Base-by-base conservation (phyloP, 2,888 invertebrate species). In the Morpho helenor region DNA sequence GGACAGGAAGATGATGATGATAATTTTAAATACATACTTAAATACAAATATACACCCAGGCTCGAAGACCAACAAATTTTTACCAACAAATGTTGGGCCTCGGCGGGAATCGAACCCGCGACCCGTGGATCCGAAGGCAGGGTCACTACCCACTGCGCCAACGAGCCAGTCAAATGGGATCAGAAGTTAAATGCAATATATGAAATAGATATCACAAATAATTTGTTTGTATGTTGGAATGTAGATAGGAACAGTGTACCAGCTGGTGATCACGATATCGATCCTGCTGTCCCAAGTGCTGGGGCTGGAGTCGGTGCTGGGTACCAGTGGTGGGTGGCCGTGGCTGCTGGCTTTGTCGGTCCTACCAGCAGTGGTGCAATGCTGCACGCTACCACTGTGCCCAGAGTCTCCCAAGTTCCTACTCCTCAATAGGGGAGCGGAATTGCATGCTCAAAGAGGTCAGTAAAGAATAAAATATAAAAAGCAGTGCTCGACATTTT, bases 351-450 rank as follows among this genome's bases (percentile, higher is more conserved):
- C 93, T 0, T 72, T 95, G 41, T 94, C 95, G 0, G 91, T 93
- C 1, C 84, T 96, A 0, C 97, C 97, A 0, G 95, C 95, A 0
- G 77, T 95, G 0, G 49, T 89, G 7, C 94, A 96, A 81, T 70
- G 94, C 54, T 76, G 87, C 16, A 94, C 94, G 0, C 82, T 97
- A 60, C 95, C 96, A 0, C 74, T 96, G 43, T 97, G 97, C 69
- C 96, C 97, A 0, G 97, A 98, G 78, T 95, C 96, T 0, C 97
- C 97, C 0, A 95, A 96, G 74, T 96, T 92, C 72, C 84, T 96
- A 41, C 84, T 96, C 47, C 91, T 93, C 44, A 93, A 92, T 60
- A 74, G 69, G 66, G 94, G 94, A 0, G 92, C 94, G 66, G 95
- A 96, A 67, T 78, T 93, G 53, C 93, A 94, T 52, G 95, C 96